phyloP scores from a whole-genome alignment of 2,888 invertebrate species.

The Calameuta pallipes region DNA sequence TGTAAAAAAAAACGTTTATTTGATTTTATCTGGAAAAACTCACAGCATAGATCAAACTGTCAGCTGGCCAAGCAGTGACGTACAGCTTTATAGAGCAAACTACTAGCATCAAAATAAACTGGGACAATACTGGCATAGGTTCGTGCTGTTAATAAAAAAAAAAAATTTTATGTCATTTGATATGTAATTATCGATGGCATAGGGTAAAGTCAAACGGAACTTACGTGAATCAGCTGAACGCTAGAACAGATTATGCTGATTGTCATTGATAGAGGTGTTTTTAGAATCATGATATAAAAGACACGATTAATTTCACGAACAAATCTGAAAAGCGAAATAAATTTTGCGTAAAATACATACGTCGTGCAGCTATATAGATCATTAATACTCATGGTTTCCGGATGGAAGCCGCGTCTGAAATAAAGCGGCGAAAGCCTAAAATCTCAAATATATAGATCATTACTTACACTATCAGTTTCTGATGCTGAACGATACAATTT shows the following conservation, averaged over 20 bases:
- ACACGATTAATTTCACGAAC: slow-evolving; percentile 32
- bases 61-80: slow-evolving; percentile 49
- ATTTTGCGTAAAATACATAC: background rate
- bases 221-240: background rate
- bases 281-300: slow-evolving; percentile 43
- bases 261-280: slow-evolving; percentile 25
- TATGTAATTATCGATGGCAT: background rate
- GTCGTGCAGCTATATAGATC: background rate
- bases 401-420: too few species aligned
- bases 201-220: background rate
- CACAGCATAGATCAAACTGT: slow-evolving; percentile 47
- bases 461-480: slow-evolving; percentile 40
- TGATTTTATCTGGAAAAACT: slow-evolving; percentile 6
- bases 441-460: background rate
- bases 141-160: slow-evolving; percentile 28
- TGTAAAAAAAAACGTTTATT: background rate
- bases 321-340: slow-evolving; percentile 32
- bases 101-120: slow-evolving; percentile 42
- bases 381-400: too few species aligned
- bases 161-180: background rate
- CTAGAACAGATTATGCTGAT: background rate
- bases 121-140: slow-evolving; percentile 34
- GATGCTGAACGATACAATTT: slow-evolving; percentile 40
- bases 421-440: too few species aligned
- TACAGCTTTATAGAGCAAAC: slow-evolving; percentile 43